Percentiles rank a stretch among this genome's conserved stretches.
phyloP scores from a whole-genome alignment of 2,888 invertebrate genomes.

The Parnassius smintheus region DNA sequence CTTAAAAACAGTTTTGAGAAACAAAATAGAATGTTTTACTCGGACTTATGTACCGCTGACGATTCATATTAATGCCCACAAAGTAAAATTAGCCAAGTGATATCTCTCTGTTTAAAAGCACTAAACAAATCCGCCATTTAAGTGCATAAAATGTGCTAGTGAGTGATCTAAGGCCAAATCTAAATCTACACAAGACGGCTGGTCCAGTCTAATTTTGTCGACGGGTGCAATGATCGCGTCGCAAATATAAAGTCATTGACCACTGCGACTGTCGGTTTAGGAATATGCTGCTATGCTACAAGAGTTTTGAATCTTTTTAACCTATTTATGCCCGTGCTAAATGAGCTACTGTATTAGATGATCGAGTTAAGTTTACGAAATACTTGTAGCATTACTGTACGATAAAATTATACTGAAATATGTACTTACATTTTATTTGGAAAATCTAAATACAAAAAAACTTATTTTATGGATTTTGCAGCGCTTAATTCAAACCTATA shows the following conservation, averaged over 20 bases:
- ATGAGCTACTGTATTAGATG: background rate
- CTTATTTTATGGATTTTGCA: too few species aligned
- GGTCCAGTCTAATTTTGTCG: slow-evolving; percentile 36
- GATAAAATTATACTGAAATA: too few species aligned
- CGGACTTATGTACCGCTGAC: too few species aligned
- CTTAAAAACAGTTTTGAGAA: too few species aligned
- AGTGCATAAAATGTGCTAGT: slow-evolving; percentile 16
- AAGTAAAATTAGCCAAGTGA: background rate
- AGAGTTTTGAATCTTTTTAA: background rate
- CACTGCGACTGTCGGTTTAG: slow-evolving; percentile 17
- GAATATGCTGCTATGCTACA: background rate
- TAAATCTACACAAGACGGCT: background rate
- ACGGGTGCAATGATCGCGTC: slow-evolving; percentile 37
- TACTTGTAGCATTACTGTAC: too few species aligned
- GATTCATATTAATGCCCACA: too few species aligned
- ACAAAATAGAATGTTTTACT: too few species aligned
- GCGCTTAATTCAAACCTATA: too few species aligned
- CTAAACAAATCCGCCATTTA: slow-evolving; percentile 8
- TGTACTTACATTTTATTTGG: too few species aligned
- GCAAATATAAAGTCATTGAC: slow-evolving; percentile 43
- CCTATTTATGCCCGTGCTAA: background rate
- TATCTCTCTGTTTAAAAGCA: background rate
- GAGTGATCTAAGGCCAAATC: slow-evolving; percentile 17
- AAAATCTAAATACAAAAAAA: too few species aligned
- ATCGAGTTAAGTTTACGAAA: background rate